Evolutionary conservation across 2,888 invertebrate genomes (phyloP).

Genomic region (Chymomyza procnemis): DNA sequence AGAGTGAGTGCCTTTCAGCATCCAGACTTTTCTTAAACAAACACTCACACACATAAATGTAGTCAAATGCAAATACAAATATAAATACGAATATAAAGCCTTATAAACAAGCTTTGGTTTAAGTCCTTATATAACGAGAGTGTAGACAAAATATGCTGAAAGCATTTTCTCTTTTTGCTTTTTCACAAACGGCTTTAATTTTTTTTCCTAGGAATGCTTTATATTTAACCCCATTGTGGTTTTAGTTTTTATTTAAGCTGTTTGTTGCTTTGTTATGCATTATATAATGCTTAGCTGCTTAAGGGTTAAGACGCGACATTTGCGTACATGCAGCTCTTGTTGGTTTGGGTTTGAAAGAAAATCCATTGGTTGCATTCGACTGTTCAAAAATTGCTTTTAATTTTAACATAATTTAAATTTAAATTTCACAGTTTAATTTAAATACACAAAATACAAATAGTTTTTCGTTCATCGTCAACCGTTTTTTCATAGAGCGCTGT

Average conservation of each 20-base stretch:
- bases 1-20: background rate
- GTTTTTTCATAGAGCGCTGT: too few species aligned
- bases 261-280: background rate
- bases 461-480: too few species aligned
- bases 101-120: background rate
- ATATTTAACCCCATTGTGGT: background rate
- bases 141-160: background rate
- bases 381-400: too few species aligned
- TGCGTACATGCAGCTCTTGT: background rate
- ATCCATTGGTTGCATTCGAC: too few species aligned
- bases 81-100: too few species aligned
- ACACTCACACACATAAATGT: background rate
- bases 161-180: background rate
- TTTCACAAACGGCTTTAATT: background rate
- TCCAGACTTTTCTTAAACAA: background rate
- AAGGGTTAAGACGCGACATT: background rate
- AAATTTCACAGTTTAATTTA: too few species aligned
- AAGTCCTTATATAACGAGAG: background rate
- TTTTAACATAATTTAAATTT: too few species aligned
- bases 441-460: too few species aligned
- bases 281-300: background rate
- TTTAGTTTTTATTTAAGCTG: background rate
- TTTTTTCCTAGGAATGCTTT: background rate
- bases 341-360: background rate
- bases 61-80: background rate